A percentile compares a stretch with the other conserved stretches of the same genome.
phyloP scores from a whole-genome alignment of 2,113 vertebrate species.

The Silurus glanis region DNA sequence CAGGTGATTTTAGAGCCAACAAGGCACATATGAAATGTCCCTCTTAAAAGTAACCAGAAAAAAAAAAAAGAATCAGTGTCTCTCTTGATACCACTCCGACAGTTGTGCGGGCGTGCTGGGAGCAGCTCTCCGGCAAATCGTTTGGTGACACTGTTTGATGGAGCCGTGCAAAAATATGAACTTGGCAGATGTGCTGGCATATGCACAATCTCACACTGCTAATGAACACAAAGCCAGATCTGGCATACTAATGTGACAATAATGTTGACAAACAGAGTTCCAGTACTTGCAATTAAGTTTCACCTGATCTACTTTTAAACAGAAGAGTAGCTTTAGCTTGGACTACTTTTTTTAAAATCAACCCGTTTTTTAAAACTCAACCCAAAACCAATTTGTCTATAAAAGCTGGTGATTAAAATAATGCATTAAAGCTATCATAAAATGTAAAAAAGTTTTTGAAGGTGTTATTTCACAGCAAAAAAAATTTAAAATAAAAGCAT shows the following conservation, averaged over 20 bases:
- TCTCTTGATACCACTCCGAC: constrained; percentile 5
- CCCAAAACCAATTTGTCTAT: neutral
- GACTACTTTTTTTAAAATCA: neutral
- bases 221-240: constrained; percentile 33
- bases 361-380: neutral
- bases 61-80: neutral
- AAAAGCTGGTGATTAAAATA: neutral
- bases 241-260: constrained; percentile 32
- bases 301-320: constrained; percentile 9
- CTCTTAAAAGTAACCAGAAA: neutral
- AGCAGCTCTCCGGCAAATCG: constrained; percentile 43
- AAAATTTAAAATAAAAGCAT: neutral
- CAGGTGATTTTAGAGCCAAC: neutral
- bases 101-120: constrained; percentile 15
- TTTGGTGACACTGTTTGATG: constrained; percentile 49
- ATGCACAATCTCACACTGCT: constrained; percentile 21
- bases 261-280: constrained; percentile 32
- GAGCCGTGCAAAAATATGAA: constrained; percentile 42
- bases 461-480: constrained; percentile 13
- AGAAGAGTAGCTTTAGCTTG: neutral
- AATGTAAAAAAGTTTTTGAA: neutral
- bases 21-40: neutral
- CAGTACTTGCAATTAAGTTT: neutral
- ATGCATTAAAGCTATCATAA: neutral
- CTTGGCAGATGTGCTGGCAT: constrained; percentile 48